phyloP scores from a whole-genome alignment of 2,888 invertebrate species.

The Diarsia dahlii region DNA sequence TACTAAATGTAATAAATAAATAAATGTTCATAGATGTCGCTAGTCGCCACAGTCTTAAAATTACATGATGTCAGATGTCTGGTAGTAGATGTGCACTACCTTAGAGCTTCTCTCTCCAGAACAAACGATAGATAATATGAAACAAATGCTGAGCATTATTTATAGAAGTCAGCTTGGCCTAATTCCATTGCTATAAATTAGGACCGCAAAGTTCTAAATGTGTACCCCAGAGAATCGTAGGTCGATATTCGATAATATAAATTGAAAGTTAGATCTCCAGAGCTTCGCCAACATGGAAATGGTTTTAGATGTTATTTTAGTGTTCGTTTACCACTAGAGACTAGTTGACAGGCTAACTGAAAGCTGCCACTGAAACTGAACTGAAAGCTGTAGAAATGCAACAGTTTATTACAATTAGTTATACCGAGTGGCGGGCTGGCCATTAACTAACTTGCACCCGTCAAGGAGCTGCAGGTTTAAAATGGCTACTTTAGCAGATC shows the following conservation, averaged over 20 bases:
- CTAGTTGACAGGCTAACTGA: not conserved
- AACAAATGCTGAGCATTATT: not conserved
- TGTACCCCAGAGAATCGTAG: not conserved
- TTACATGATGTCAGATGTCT: not conserved
- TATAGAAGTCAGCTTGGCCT: not conserved
- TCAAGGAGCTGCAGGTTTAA: not conserved
- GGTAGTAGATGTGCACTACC: not conserved
- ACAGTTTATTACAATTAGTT: not conserved
- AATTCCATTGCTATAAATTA: not conserved
- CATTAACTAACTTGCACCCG: not conserved
- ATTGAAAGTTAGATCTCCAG: not conserved
- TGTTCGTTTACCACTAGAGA: not conserved
- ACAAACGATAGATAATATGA: not conserved
- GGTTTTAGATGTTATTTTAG: slow-evolving; percentile 10
- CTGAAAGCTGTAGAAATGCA: not conserved
- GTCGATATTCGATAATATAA: too few relatives aligned
- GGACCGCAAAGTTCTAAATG: not conserved
- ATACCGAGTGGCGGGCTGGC: not conserved
- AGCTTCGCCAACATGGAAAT: not conserved
- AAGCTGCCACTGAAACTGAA: too few relatives aligned
- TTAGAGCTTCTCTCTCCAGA: not conserved
- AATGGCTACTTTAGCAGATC: too few relatives aligned
- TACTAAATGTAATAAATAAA: too few relatives aligned
- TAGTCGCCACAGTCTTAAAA: too few relatives aligned
- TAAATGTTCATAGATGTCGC: too few relatives aligned